These are phyloP conservation scores for Synergus gifuensis DNA, from an alignment of 2,888 invertebrate genomes.

Conservation along the genomic window DNA sequence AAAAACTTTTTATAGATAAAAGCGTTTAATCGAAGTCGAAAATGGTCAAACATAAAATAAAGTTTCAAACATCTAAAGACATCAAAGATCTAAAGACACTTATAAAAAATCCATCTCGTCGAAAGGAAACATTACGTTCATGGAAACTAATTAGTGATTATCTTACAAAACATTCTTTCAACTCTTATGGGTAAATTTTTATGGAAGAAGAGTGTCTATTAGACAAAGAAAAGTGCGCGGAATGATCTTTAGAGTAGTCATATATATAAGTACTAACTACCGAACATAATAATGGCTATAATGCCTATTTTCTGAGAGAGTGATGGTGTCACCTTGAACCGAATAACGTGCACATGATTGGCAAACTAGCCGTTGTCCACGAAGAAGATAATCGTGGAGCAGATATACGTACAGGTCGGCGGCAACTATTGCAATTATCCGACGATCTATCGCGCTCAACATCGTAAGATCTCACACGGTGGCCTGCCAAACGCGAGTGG, in stretches of 20 bases:
- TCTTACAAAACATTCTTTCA: background rate
- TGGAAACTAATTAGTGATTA: background rate
- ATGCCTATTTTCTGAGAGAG: background rate
- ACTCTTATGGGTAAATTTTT: background rate
- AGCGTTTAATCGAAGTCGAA: too few species aligned
- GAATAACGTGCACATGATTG: background rate
- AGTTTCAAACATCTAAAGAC: too few species aligned
- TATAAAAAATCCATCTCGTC: background rate
- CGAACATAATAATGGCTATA: background rate
- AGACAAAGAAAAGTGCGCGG: background rate
- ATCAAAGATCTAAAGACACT: too few species aligned
- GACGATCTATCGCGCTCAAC: background rate
- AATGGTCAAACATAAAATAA: too few species aligned
- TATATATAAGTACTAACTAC: background rate
- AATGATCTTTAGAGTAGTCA: background rate
- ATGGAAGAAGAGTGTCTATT: background rate
- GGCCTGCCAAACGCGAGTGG: background rate
- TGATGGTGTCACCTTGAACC: constrained; percentile 6
- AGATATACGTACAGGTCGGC: background rate
- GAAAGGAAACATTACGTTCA: background rate
- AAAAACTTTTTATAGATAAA: too few species aligned
- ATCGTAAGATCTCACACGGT: background rate
- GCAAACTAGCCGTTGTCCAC: constrained; percentile 15
- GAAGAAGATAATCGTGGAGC: background rate
- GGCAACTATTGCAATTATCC: background rate